A percentile compares a stretch with the other conserved stretches of the same genome.
Conservation (phyloP, 2,113 vertebrate species). For the Tricholaema leucomelas region DNA sequence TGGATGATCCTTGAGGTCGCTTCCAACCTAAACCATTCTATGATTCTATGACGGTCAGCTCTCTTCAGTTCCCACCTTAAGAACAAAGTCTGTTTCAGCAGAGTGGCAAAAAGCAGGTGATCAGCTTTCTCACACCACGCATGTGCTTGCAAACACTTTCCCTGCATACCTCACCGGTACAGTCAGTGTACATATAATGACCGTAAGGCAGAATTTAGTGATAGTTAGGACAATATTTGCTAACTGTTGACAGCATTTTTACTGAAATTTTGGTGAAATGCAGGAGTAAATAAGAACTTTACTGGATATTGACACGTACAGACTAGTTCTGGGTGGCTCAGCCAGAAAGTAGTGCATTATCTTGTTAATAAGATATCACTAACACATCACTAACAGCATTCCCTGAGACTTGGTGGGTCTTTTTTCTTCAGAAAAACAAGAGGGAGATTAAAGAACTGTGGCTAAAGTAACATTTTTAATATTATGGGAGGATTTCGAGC, state of each 20-base stretch:
- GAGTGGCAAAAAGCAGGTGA: not conserved
- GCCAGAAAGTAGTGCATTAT: not conserved
- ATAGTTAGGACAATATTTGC: not conserved
- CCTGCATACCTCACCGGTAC: not conserved
- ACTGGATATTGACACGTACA: not conserved
- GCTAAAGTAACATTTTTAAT: not conserved
- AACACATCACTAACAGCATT: not conserved
- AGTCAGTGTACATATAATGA: not conserved
- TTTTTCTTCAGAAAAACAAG: not conserved
- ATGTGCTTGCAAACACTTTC: not conserved
- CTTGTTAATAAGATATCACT: not conserved
- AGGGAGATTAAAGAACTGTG: not conserved
- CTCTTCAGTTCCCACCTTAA: not conserved
- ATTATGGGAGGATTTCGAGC: not conserved
- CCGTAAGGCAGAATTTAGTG: not conserved
- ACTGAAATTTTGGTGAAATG: not conserved
- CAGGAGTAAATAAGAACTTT: not conserved
- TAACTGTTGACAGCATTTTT: not conserved
- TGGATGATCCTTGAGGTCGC: no score
- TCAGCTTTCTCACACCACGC: not conserved
- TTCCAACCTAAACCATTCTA: no score
- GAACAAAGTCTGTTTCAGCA: not conserved
- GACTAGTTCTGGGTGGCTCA: not conserved
- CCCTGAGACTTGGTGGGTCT: rapidly evolving
- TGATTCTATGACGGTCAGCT: not conserved